Evolutionary conservation across 2,888 invertebrate genomes (phyloP), one percentile per base, ranked within the genome.

Genomic region (Melanchra persicariae): DNA sequence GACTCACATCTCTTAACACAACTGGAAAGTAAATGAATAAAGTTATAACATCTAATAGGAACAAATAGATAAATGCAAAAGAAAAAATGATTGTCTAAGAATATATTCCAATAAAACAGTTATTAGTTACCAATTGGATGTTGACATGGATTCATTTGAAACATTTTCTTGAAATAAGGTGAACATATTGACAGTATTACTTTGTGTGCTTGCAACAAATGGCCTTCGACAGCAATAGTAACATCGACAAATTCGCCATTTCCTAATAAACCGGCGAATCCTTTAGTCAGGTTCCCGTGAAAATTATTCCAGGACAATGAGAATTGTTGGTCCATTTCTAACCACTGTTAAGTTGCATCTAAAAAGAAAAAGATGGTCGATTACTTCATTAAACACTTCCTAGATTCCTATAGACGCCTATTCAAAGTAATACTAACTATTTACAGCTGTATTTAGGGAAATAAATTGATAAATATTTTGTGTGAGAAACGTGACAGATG

Each of bases 231-330:
- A 40, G 97, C 97, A 75, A 97, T 93, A 73, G 97, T 97, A 65
- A 97, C 97, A 90, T 97, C 97, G 40, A 97, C 97, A 77, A 97
- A 96, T 88, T 96, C 96, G 85, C 96, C 96, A 88, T 96, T 96
- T 82, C 96, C 96, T 77, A 97, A 91, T 88, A 97, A 93, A 87
- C 96, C 96, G 91, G 96, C 96, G 87, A 97, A 97, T 73, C 97
- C 97, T 89, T 96, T 96, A 85, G 97, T 96, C 87, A 97, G 95
- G 90, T 97, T 97, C 80, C 97, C 97, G 93, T 97, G 97, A 96
- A 97, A 97, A 94, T 97, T 97, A 91, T 97, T 97, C 97, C 97
- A 97, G 91, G 97, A 97, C 92, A 97, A 95, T 91, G 97, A 97
- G 91, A 97, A 97, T 92, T 97, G 97, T 93, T 97, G 97, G 91